These are phyloP conservation scores for Eupleurogrammus muticus DNA, from an alignment of 2,797 vertebrate species.

Conservation along the genomic window DNA sequence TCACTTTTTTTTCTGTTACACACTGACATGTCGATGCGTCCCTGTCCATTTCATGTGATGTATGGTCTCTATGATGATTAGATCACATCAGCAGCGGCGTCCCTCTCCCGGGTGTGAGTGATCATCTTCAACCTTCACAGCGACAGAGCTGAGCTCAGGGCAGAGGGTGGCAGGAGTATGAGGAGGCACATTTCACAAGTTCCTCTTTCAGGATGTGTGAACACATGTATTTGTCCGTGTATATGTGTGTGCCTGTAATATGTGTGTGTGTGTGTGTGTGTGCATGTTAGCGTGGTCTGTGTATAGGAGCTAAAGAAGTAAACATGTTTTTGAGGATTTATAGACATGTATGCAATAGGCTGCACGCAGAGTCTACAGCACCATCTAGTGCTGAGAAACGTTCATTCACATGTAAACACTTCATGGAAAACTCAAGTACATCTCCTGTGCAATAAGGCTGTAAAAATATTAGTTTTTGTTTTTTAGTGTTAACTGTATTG, in stretches of 20 bases:
- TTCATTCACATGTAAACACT: neutral
- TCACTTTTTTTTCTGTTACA: constrained; percentile 30
- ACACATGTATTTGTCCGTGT: neutral
- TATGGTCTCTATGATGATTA: constrained; percentile 29
- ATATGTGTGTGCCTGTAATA: neutral
- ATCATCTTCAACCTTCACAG: constrained; percentile 1
- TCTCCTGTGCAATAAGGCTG: no score
- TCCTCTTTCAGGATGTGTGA: neutral
- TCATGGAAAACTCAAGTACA: no score
- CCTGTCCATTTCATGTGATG: constrained; percentile 11
- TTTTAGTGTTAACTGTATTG: no score
- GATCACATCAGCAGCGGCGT: constrained; percentile 12
- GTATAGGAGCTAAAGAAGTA: neutral
- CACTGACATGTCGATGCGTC: constrained; percentile 3
- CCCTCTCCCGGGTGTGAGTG: neutral
- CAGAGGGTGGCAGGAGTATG: constrained; percentile 8
- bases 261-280: neutral
- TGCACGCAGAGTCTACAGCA: constrained; percentile 36
- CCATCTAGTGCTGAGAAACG: constrained; percentile 54
- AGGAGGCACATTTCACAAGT: neutral
- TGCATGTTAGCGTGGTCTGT: neutral
- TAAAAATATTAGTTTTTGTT: no score
- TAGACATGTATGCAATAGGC: neutral
- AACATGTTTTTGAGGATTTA: constrained; percentile 3
- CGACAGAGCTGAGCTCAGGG: neutral